A percentile compares a stretch with the other conserved stretches of the same genome.
Evolutionary conservation across 2,797 vertebrate species (phyloP).

Genomic region (Thripadectes ignobilis): DNA sequence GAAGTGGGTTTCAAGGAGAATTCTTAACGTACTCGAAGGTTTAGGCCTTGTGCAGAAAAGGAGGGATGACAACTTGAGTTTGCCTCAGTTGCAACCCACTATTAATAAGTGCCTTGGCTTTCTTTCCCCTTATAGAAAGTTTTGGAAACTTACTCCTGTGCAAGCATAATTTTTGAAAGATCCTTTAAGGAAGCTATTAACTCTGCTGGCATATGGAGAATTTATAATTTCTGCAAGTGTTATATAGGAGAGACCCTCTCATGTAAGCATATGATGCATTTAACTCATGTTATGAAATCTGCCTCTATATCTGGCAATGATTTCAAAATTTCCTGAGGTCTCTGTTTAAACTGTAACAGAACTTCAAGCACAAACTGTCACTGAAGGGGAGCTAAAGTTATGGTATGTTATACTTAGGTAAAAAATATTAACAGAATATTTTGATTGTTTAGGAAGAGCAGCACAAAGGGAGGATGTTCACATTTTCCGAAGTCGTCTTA

Average conservation of each 20-base stretch:
- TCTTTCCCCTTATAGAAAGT: background rate
- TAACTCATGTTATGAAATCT: slow-evolving; percentile 41
- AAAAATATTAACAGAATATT: slow-evolving; percentile 27
- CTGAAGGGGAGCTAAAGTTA: background rate
- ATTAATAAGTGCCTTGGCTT: background rate
- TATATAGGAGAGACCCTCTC: slow-evolving; percentile 49
- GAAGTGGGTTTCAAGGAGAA: background rate
- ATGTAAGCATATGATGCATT: slow-evolving; percentile 42
- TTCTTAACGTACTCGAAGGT: background rate
- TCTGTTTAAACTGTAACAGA: slow-evolving; percentile 44
- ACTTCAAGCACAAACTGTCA: background rate
- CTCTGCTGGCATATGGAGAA: slow-evolving; percentile 46
- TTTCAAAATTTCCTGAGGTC: slow-evolving; percentile 35
- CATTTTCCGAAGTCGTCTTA: background rate
- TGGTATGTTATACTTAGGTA: slow-evolving; percentile 12
- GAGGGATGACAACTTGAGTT: background rate
- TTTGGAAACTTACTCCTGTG: slow-evolving; percentile 15
- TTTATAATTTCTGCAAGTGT: slow-evolving; percentile 53
- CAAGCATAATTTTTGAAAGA: slow-evolving; percentile 7
- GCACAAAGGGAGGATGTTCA: background rate
- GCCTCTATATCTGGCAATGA: slow-evolving; percentile 42
- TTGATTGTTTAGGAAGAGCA: slow-evolving; percentile 10
- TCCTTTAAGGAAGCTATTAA: slow-evolving; percentile 37
- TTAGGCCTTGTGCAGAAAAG: background rate
- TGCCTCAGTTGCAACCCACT: background rate